These are phyloP conservation scores for Polypterus senegalus DNA, from an alignment of 2,113 vertebrate genomes.

Conservation along the genomic window DNA sequence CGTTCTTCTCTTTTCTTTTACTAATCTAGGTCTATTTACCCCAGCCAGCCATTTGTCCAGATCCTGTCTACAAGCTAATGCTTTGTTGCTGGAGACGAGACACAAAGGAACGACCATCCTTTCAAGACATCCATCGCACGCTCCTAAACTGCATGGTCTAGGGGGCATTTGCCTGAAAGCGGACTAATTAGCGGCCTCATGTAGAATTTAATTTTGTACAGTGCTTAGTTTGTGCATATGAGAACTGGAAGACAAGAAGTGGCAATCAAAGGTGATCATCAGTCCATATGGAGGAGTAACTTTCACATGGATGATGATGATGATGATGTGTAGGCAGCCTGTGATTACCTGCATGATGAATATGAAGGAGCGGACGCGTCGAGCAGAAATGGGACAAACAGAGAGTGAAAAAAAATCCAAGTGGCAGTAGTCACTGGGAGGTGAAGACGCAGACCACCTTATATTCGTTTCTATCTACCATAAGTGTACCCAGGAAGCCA, in stretches of 20 bases:
- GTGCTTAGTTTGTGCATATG: background rate
- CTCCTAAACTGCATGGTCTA: conserved; percentile 55
- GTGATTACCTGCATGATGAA: no score
- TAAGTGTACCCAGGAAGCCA: no score
- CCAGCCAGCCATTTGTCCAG: conserved; percentile 74
- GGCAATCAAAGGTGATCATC: conserved; percentile 22
- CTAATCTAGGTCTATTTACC: conserved; percentile 69
- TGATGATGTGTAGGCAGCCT: no score
- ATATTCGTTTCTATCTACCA: no score
- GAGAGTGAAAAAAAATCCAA: no score
- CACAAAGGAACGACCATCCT: conserved; percentile 82
- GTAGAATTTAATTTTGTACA: background rate
- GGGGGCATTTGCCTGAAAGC: conserved; percentile 10
- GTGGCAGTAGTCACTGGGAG: no score
- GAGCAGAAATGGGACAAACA: no score
- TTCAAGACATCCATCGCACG: conserved; percentile 72
- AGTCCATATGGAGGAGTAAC: no score
- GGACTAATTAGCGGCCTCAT: background rate
- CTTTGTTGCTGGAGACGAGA: conserved; percentile 90
- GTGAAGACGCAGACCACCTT: no score
- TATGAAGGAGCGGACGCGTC: no score
- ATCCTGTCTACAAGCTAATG: conserved; percentile 80
- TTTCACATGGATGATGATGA: no score
- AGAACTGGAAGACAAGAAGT: background rate
- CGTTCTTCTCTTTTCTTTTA: no score